A percentile compares a stretch with the other conserved stretches of the same genome.
These are phyloP conservation scores for Megaustenia siamemsis DNA, from an alignment of 2,888 invertebrate species.

Conservation along the genomic window DNA sequence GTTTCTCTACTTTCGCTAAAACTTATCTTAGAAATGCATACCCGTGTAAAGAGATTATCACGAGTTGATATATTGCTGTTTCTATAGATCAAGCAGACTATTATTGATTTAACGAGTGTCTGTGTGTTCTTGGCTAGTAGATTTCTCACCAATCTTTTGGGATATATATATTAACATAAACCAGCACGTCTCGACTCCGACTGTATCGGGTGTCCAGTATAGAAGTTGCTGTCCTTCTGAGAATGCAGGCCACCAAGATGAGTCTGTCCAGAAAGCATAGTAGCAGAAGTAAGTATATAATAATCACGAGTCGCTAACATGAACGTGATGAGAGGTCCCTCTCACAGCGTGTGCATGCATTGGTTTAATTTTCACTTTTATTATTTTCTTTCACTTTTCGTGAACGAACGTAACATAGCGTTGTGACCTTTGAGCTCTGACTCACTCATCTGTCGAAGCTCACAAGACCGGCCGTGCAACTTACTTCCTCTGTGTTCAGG, in stretches of 20 bases:
- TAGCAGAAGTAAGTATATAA: conserved; percentile 32
- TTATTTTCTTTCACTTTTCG: not conserved
- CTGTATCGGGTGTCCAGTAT: not conserved
- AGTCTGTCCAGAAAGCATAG: not conserved
- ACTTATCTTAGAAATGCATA: not conserved
- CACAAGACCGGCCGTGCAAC: not conserved
- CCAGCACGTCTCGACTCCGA: not conserved
- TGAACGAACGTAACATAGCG: conserved; percentile 1
- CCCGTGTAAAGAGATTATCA: not conserved
- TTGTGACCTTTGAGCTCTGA: not conserved
- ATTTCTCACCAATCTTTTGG: not conserved
- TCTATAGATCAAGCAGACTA: not conserved
- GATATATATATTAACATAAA: not conserved
- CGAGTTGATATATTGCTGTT: not conserved
- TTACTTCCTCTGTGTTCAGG: not conserved
- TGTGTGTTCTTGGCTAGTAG: not conserved
- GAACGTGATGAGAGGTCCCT: too few species aligned
- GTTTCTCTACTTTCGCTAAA: not conserved
- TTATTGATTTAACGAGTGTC: not conserved
- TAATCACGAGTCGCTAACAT: not conserved
- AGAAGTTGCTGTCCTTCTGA: not conserved
- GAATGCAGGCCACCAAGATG: conserved; percentile 10
- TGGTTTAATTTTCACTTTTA: not conserved
- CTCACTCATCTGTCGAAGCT: not conserved
- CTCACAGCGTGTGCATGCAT: too few species aligned